Evolutionary conservation across 2,113 vertebrate species (phyloP).

Genomic region (Xiphophorus couchianus): DNA sequence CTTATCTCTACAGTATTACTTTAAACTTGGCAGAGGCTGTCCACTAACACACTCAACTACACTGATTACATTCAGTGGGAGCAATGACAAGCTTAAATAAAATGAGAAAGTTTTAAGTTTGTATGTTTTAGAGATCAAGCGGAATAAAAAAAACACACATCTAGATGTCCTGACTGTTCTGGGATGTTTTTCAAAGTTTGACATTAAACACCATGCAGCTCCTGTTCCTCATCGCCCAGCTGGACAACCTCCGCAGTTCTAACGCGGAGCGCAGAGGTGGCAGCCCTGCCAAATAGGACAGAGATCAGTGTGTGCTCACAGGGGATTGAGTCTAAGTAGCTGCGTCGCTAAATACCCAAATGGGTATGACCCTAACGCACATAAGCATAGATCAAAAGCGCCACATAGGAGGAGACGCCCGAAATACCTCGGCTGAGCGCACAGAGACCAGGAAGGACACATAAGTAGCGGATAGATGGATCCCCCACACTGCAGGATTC

Average conservation of each 20-base stretch:
- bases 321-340: constrained; percentile 40
- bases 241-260: constrained; percentile 49
- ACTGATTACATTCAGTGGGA: background rate
- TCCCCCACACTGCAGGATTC: constrained; percentile 14
- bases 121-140: background rate
- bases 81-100: background rate
- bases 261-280: constrained; percentile 32
- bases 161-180: background rate
- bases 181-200: constrained; percentile 50
- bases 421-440: constrained; percentile 16
- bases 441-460: constrained; percentile 15
- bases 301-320: constrained; percentile 23
- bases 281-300: constrained; percentile 25
- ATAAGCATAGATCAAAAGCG: constrained; percentile 22
- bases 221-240: constrained; percentile 30
- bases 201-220: constrained; percentile 39
- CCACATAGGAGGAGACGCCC: constrained; percentile 16
- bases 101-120: background rate
- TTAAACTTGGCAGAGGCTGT: background rate
- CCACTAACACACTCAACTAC: background rate
- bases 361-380: background rate
- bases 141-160: background rate
- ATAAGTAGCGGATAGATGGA: background rate
- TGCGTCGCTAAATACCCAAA: constrained; percentile 38
- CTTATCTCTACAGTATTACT: background rate